A percentile compares a stretch with the other conserved stretches of the same genome.
phyloP scores from a whole-genome alignment of 2,888 invertebrate genomes.

The Acronicta alni region DNA sequence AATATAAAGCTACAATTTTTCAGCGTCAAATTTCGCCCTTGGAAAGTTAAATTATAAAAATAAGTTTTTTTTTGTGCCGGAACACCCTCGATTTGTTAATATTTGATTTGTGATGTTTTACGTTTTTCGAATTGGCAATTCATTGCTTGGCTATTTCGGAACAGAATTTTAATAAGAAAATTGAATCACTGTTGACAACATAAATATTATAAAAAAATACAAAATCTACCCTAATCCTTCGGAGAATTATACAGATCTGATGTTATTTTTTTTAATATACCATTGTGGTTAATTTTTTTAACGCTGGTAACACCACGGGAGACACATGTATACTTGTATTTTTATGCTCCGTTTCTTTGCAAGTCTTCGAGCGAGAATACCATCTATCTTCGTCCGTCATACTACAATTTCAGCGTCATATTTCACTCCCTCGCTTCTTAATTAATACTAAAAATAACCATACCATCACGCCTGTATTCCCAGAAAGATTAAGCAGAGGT shows the following conservation, averaged over 20 bases:
- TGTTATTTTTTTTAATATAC: too few species aligned
- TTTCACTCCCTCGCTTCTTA: slow-evolving; percentile 30
- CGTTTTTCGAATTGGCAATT: slow-evolving; percentile 35
- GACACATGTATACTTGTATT: slow-evolving; percentile 1
- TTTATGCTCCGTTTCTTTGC: slow-evolving; percentile 1
- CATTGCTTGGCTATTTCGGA: slow-evolving; percentile 14
- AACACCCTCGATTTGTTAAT: slow-evolving; percentile 38
- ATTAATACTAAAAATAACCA: slow-evolving; percentile 51
- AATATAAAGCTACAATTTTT: slow-evolving; percentile 62
- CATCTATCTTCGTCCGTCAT: slow-evolving; percentile 22
- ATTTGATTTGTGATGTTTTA: slow-evolving; percentile 46
- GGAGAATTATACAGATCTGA: too few species aligned
- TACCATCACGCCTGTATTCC: too few species aligned
- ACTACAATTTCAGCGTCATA: slow-evolving; percentile 15
- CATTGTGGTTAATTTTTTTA: too few species aligned
- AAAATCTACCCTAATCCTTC: too few species aligned
- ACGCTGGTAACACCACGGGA: too few species aligned
- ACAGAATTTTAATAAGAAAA: slow-evolving; percentile 7
- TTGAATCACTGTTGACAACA: background rate
- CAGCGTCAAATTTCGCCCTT: slow-evolving; percentile 54
- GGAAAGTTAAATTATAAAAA: slow-evolving; percentile 58
- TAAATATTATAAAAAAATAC: too few species aligned
- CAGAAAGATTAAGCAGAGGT: too few species aligned
- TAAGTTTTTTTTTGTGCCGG: slow-evolving; percentile 27
- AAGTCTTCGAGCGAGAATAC: background rate